Evolutionary conservation across 1,140 invertebrate genomes (phyloP), one percentile per base, ranked within the genome.

Genomic region (Pachyrhynchus sulphureomaculatus): DNA sequence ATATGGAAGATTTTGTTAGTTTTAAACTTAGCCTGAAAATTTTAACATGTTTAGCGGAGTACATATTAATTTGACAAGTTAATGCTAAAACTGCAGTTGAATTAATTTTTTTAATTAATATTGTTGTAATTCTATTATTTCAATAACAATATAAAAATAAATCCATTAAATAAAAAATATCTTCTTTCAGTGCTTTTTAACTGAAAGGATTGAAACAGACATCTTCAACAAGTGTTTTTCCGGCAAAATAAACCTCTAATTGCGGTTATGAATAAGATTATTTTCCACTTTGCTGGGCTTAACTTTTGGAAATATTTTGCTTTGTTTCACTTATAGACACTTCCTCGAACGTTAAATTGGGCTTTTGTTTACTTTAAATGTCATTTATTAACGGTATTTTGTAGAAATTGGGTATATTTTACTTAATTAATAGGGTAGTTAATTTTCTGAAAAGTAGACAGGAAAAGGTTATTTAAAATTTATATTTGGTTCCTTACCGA

Each of bases 201-300:
- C 36, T 23, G 39, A 53, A 61, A 33, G 58, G 58, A 61, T 61
- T 61, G 44, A 61, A 61, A 44, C 29, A 18, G 17, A 10, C 34
- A 13, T 49, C 39, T 17, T 67, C 65, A 67, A 67, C 65, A 67
- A 67, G 65, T 67, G 61, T 61, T 64, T 64, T 42, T 21, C 23
- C 24, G 34, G 23, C 21, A 67, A 62, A 64, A 67, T 63, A 63
- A 64, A 58, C 62, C 59, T 54, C 55, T 67, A 67, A 67, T 61
- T 64, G 66, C 62, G 62, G 66, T 62, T 67, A 62, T 67, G 66
- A 67, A 67, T 67, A 67, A 64, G 62, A 67, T 67, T 67, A 67
- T 59, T 67, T 67, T 67, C 66, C 66, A 67, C 37, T 67, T 67
- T 67, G 66, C 62, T 64, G 48, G 52, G 29, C 41, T 58, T 44